phyloP scores from a whole-genome alignment of 2,888 invertebrate species.

The Drosophila fungiperda region DNA sequence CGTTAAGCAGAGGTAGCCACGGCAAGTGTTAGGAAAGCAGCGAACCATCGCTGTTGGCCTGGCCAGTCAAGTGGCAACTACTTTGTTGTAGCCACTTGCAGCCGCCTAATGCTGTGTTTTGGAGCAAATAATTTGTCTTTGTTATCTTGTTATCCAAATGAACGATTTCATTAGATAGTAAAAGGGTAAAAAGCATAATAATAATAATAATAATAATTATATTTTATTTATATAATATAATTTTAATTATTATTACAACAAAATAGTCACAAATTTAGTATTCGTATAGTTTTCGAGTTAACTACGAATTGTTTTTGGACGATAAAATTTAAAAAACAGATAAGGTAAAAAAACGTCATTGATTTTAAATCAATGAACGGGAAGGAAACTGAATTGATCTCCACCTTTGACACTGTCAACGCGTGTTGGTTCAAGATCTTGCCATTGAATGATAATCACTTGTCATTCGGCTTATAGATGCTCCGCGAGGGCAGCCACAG shows the following conservation, averaged over 20 bases:
- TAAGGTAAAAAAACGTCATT: constrained; percentile 1
- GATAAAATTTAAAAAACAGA: constrained; percentile 21
- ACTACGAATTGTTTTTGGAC: neutral
- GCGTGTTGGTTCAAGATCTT: constrained; percentile 37
- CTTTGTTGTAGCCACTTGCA: constrained; percentile 36
- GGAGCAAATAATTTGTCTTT: constrained; percentile 68
- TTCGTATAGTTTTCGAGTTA: neutral
- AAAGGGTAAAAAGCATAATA: neutral
- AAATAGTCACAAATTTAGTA: neutral
- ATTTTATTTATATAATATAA: neutral
- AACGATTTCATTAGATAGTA: constrained; percentile 43
- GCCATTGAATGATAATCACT: constrained; percentile 39
- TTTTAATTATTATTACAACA: neutral
- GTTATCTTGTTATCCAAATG: constrained; percentile 72
- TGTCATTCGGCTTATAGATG: constrained; percentile 15
- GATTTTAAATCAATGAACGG: neutral
- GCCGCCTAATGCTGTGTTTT: constrained; percentile 48
- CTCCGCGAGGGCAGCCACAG: constrained; percentile 18
- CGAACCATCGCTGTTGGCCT: neutral
- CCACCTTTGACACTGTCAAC: constrained; percentile 21
- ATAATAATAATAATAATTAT: constrained; percentile 1
- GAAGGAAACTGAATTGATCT: neutral
- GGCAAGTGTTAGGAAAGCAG: constrained; percentile 9
- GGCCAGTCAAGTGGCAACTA: constrained; percentile 62
- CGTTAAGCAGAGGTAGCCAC: constrained; percentile 18